Conservation (phyloP, 2,888 invertebrate species). For the Alentia gelatinosa region DNA sequence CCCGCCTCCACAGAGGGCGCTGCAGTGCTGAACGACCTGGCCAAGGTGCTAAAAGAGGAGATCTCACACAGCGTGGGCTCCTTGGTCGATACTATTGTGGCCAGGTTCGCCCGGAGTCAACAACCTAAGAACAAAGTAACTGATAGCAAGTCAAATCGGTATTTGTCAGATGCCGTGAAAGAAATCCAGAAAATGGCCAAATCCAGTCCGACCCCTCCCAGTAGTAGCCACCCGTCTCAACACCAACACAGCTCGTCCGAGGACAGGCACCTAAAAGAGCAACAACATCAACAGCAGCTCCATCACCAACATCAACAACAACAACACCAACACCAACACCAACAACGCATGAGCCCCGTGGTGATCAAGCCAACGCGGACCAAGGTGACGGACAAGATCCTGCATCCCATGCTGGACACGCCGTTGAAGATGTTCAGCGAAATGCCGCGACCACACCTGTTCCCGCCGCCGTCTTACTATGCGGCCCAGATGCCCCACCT, state of each 20-base stretch:
- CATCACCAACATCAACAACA: constrained; percentile 23
- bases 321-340: constrained; percentile 38
- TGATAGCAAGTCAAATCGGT: constrained; percentile 44
- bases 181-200: constrained; percentile 44
- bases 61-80: constrained; percentile 91
- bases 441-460: constrained; percentile 79
- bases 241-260: neutral
- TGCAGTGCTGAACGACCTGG: constrained; percentile 90
- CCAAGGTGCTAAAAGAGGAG: constrained; percentile 94
- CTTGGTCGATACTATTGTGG: constrained; percentile 92
- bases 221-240: neutral
- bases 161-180: constrained; percentile 43
- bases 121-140: neutral
- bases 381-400: constrained; percentile 63
- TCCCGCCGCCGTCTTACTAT: constrained; percentile 85
- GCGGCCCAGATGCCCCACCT: constrained; percentile 85
- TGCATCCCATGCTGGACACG: constrained; percentile 61
- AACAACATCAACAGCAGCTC: constrained; percentile 22
- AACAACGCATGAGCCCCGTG: constrained; percentile 9
- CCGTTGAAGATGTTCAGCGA: constrained; percentile 60
- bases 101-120: constrained; percentile 83
- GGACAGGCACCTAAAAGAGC: neutral
- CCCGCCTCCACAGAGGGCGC: neutral
- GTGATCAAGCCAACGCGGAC: constrained; percentile 52
- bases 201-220: constrained; percentile 30